Base-by-base conservation (phyloP, 2,888 invertebrate genomes). In the Pasiphila rectangulata region DNA sequence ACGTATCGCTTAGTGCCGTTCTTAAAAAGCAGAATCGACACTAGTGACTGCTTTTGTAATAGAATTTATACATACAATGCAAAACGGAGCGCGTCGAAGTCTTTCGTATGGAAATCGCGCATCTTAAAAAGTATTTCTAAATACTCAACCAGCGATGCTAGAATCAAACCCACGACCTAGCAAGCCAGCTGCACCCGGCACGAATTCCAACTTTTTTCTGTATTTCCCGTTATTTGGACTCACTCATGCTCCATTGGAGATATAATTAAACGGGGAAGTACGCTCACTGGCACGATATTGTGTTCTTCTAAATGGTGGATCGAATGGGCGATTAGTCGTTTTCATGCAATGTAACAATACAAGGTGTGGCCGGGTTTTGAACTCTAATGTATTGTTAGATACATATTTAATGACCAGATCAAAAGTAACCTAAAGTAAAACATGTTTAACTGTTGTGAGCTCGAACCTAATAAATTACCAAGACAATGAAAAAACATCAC, bases 211-310 rank as follows among this genome's bases (percentile, higher is more conserved):
- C 29, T 23, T 43, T 47, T 48, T 43, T 48, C 37, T 23, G 12
- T 19, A 12, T 29, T 39, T 23, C 21, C 57, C 57, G 57, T 57
- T 57, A 57, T 42, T 46, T 23, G 12, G 13, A 19, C 41, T 38
- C 36, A 44, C 40, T 44, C 55, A 62, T 54, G 64, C 49, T 63
- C 56, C 52, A 66, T 64, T 62, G 57, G 47, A 48, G 61, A 57
- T 56, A 60, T 55, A 57, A 67, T 64, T 58, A 66, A 45, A 56
- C 54, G 57, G 50, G 77, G 76, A 79, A 71, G 58, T 58, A 54
- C 66, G 74, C 69, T 66, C 63, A 70, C 51, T 63, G 63, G 50
- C 19, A 34, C 43, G 43, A 46, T 64, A 64, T 70, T 72, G 70
- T 64, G 58, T 58, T 59, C 39, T 59, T 59, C 54, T 63, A 72